phyloP scores from a whole-genome alignment of 2,797 vertebrate species.

The Macropodus opercularis region DNA sequence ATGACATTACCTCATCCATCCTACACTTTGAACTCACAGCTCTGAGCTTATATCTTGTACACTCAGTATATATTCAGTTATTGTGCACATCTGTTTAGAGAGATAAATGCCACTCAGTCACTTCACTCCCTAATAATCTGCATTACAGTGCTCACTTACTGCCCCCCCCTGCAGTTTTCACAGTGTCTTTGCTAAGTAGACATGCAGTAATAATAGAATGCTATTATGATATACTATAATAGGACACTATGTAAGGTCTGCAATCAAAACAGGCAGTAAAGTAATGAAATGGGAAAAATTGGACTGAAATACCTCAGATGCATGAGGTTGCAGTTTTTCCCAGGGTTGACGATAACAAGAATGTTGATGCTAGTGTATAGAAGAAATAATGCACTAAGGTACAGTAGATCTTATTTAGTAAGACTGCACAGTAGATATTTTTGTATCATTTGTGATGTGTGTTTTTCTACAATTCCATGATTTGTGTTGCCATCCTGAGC shows the following conservation, averaged over 20 bases:
- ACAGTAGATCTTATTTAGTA: constrained; percentile 41
- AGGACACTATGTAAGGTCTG: constrained; percentile 7
- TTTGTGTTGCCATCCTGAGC: constrained; percentile 18
- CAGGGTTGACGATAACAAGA: constrained; percentile 8
- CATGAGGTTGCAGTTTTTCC: constrained; percentile 5
- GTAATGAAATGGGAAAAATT: constrained; percentile 4
- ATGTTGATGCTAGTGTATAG: constrained; percentile 32
- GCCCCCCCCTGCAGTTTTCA: constrained; percentile 22
- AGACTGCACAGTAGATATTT: constrained; percentile 20
- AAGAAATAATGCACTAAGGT: constrained; percentile 48
- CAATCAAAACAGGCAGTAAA: constrained; percentile 8
- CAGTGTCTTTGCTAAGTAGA: constrained; percentile 32
- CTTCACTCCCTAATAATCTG: constrained; percentile 24
- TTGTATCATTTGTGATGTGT: constrained; percentile 16
- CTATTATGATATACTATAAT: neutral
- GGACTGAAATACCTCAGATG: constrained; percentile 5
- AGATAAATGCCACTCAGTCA: constrained; percentile 8
- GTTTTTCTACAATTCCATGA: constrained; percentile 11
- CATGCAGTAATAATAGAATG: constrained; percentile 6
- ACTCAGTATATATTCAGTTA: constrained; percentile 39
- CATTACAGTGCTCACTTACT: constrained; percentile 34
- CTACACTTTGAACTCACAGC: neutral
- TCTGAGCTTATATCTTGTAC: constrained; percentile 36
- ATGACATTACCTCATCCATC: neutral
- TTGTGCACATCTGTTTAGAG: constrained; percentile 24